Evolutionary conservation across 1,140 invertebrate species (phyloP).

Genomic region (Gonioctena quinquepunctata): DNA sequence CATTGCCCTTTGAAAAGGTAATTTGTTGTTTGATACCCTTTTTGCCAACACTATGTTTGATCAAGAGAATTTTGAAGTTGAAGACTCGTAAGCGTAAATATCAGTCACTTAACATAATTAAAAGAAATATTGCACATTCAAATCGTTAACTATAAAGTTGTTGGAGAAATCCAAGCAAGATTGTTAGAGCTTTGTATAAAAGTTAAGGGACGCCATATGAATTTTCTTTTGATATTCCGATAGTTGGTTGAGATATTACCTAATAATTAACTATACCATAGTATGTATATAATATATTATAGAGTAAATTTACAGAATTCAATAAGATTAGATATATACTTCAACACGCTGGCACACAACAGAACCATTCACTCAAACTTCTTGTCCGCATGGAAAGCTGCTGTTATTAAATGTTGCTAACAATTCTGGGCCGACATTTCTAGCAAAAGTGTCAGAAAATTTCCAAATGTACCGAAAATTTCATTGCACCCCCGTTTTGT

Average conservation of each 20-base stretch:
- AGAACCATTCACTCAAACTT: conserved; percentile 46
- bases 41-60: neutral
- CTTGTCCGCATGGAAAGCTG: conserved; percentile 35
- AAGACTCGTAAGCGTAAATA: conserved; percentile 17
- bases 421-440: conserved; percentile 18
- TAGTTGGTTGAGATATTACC: conserved; percentile 52
- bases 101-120: conserved; percentile 20
- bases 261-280: conserved; percentile 54
- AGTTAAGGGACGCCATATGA: conserved; percentile 53
- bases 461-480: no score
- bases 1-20: no score
- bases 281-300: conserved; percentile 53
- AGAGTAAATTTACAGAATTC: conserved; percentile 55
- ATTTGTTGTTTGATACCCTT: no score
- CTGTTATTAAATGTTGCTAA: conserved; percentile 19
- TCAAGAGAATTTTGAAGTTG: neutral
- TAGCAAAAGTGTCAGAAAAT: no score
- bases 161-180: conserved; percentile 10
- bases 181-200: conserved; percentile 46
- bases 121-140: conserved; percentile 17
- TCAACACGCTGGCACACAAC: conserved; percentile 48
- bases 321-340: conserved; percentile 53
- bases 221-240: conserved; percentile 51
- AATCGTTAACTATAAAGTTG: conserved; percentile 13
- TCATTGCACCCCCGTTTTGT: no score